Conservation (phyloP, 2,888 invertebrate genomes). For the Boloria euphrosyne region DNA sequence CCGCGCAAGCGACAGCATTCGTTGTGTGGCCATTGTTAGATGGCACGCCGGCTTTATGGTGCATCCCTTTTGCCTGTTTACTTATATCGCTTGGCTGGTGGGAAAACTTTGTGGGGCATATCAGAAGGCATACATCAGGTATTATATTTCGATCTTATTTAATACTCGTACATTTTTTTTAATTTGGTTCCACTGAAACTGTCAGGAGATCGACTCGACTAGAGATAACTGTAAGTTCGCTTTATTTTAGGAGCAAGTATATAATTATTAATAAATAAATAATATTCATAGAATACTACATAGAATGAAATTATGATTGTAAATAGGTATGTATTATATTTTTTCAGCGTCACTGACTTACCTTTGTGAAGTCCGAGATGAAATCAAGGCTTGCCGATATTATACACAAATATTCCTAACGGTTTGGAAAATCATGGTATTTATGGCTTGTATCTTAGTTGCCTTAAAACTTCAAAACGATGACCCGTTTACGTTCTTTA, state of each 20-base stretch:
- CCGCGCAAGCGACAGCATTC: conserved; percentile 85
- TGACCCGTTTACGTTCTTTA: conserved; percentile 73
- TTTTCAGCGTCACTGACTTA: conserved; percentile 58
- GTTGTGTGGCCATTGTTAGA: conserved; percentile 86
- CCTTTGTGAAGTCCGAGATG: conserved; percentile 73
- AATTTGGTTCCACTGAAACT: neutral
- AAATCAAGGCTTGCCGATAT: conserved; percentile 86
- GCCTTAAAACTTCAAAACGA: conserved; percentile 77
- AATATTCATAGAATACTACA: too few species aligned
- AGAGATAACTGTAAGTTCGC: too few species aligned
- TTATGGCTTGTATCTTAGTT: conserved; percentile 84
- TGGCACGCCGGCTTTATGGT: conserved; percentile 77
- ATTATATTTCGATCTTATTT: conserved; percentile 34
- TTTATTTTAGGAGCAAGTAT: too few species aligned
- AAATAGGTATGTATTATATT: too few species aligned
- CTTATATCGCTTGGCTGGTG: conserved; percentile 91
- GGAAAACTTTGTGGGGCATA: conserved; percentile 87
- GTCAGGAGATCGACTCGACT: too few species aligned
- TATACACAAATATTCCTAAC: conserved; percentile 88
- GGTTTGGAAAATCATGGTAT: conserved; percentile 89
- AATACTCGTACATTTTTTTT: neutral
- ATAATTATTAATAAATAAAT: too few species aligned
- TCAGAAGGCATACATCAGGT: conserved; percentile 60
- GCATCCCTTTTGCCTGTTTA: conserved; percentile 84
- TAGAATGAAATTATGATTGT: too few species aligned